Percentiles rank a stretch among this genome's conserved stretches.
These are phyloP conservation scores for Ispidina picta DNA, from an alignment of 2,797 vertebrate genomes.

Conservation along the genomic window DNA sequence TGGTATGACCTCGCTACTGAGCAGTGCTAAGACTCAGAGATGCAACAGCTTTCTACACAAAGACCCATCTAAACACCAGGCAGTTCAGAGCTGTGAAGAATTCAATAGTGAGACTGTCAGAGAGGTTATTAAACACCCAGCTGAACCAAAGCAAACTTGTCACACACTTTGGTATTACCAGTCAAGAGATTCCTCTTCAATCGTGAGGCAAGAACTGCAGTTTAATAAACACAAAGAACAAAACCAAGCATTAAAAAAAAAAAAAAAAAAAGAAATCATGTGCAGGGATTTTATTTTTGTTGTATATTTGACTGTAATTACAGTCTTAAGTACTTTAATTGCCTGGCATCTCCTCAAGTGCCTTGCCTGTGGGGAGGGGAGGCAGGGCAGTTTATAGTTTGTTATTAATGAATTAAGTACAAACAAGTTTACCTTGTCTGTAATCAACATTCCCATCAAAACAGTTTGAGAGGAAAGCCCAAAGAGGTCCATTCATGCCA, in stretches of 20 bases:
- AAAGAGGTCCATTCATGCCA: not conserved
- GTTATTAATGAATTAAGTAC: conserved; percentile 56
- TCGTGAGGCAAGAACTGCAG: not conserved
- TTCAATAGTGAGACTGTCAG: not conserved
- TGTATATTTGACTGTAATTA: conserved; percentile 69
- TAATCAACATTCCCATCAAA: conserved; percentile 53
- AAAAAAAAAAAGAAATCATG: conserved; percentile 21
- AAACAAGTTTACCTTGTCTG: conserved; percentile 66
- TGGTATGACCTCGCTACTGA: not conserved
- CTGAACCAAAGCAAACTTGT: conserved; percentile 9
- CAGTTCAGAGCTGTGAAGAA: not conserved
- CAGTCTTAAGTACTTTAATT: conserved; percentile 65
- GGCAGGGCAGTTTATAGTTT: conserved; percentile 61
- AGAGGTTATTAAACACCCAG: not conserved
- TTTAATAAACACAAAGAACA: conserved; percentile 50
- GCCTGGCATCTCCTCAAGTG: conserved; percentile 51
- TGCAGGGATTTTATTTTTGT: conserved; percentile 64
- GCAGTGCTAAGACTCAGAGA: not conserved
- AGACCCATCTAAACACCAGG: not conserved
- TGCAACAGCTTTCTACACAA: not conserved
- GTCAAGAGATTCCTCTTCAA: not conserved
- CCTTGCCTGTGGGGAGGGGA: conserved; percentile 59
- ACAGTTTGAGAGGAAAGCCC: conserved; percentile 1
- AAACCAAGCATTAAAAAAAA: conserved; percentile 32
- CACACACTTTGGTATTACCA: not conserved